Base-by-base conservation (phyloP, 2,113 vertebrate genomes). In the Anguilla japonica region DNA sequence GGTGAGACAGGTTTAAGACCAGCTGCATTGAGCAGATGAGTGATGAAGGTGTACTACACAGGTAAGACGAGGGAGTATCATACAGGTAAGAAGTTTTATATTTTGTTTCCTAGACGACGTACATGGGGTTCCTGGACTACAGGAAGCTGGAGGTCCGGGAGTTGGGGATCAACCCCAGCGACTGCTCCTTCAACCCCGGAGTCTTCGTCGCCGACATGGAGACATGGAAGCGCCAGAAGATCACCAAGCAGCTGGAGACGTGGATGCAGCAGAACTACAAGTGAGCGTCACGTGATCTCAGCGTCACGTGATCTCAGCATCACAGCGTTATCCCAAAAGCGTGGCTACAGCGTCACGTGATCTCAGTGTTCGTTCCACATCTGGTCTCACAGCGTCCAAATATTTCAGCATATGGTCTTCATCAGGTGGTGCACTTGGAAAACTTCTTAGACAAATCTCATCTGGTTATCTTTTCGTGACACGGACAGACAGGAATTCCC, bases 51-150 rank as follows among this genome's bases (percentile, higher is more conserved):
- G 34, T 34, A 34, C 34, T 34, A 34, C 34, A 34, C 34, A 34
- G 34, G 34, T 34, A 34, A 53, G 50, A 53, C 1, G 26, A 75
- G 29, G 26, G 71, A 75, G 26, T 67, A 6, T 26, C 26, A 26
- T 5, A 60, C 57, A 60, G 57, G 7, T 60, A 20, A 14, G 57
- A 41, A 41, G 5, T 75, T 60, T 15, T 89, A 79, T 91, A 87
- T 88, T 56, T 80, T 40, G 0, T 89, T 84, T 86, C 79, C 34
- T 87, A 99, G 98, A 99, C 97, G 16, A 98, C 97, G 0, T 99
- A 98, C 85, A 99, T 99, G 98, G 98, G 98, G 86, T 99, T 97
- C 88, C 94, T 99, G 92, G 98, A 99, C 94, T 99, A 98, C 87
- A 96, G 98, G 89, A 99, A 97, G 89, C 94, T 97, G 94, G 92